Conservation (phyloP, 2,888 invertebrate genomes). For the Platypus cylindrus region DNA sequence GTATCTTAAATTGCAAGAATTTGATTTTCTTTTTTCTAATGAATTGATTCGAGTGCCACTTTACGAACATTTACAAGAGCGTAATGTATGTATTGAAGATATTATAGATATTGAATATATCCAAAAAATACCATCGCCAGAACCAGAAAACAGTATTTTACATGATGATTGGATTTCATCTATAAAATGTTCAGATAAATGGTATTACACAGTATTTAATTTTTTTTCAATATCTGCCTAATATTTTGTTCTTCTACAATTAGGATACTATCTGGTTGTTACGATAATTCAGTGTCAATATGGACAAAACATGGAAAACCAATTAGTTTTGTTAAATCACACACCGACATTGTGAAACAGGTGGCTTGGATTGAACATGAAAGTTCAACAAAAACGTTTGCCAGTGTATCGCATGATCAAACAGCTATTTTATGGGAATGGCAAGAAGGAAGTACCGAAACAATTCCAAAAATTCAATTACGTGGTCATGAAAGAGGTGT, state of each 20-base stretch:
- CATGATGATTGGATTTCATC: conserved; percentile 96
- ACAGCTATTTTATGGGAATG: conserved; percentile 60
- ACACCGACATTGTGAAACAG: conserved; percentile 76
- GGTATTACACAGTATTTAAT: conserved; percentile 19
- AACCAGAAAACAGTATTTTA: conserved; percentile 81
- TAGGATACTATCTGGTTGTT: conserved; percentile 85
- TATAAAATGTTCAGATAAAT: conserved; percentile 22
- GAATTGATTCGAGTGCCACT: conserved; percentile 65
- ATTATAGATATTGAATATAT: conserved; percentile 86
- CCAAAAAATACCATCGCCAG: conserved; percentile 79
- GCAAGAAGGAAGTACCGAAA: conserved; percentile 45
- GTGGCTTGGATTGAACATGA: conserved; percentile 72
- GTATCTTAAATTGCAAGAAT: conserved; percentile 43
- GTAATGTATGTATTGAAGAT: conserved; percentile 66
- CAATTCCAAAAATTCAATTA: conserved; percentile 68
- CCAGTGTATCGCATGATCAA: conserved; percentile 85
- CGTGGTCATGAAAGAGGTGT: conserved; percentile 88
- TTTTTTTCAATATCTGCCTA: too few species aligned
- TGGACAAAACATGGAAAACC: conserved; percentile 82
- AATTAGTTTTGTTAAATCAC: conserved; percentile 72
- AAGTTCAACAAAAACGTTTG: conserved; percentile 37
- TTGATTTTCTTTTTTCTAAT: conserved; percentile 80
- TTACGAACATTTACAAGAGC: conserved; percentile 62
- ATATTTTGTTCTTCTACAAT: too few species aligned
- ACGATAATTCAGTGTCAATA: conserved; percentile 83